These are phyloP conservation scores for Uloborus diversus DNA, from an alignment of 1,140 invertebrate genomes.

Conservation along the genomic window DNA sequence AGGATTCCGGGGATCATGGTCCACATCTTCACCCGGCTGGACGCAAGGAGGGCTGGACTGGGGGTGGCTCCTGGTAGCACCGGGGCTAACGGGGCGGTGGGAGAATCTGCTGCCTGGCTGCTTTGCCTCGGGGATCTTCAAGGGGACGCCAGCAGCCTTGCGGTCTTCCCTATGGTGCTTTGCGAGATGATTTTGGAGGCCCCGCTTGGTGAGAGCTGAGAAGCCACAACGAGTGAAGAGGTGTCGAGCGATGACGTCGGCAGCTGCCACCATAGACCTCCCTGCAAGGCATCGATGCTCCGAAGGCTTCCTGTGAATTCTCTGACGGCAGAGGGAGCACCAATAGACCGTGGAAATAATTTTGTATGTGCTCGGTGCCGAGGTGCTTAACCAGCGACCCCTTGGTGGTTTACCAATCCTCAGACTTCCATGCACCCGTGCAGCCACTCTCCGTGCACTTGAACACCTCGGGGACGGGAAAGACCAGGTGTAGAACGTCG, in stretches of 20 bases:
- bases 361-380: neutral
- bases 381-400: neutral
- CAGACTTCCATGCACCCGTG: neutral
- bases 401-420: neutral
- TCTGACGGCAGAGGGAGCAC: neutral
- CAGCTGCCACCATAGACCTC: neutral
- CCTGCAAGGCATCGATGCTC: neutral
- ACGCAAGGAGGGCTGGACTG: too few relatives aligned
- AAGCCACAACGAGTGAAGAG: neutral
- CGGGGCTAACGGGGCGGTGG: too few relatives aligned
- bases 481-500: neutral
- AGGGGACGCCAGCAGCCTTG: neutral
- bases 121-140: too few relatives aligned
- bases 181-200: neutral
- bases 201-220: neutral
- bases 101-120: too few relatives aligned
- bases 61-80: too few relatives aligned
- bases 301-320: neutral
- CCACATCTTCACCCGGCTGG: too few relatives aligned
- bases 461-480: neutral
- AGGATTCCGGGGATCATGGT: too few relatives aligned
- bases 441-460: neutral
- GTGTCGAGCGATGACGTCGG: neutral
- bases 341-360: neutral
- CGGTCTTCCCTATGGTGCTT: neutral